Evolutionary conservation across 2,113 vertebrate genomes (phyloP).

Genomic region (Leptodactylus fuscus): DNA sequence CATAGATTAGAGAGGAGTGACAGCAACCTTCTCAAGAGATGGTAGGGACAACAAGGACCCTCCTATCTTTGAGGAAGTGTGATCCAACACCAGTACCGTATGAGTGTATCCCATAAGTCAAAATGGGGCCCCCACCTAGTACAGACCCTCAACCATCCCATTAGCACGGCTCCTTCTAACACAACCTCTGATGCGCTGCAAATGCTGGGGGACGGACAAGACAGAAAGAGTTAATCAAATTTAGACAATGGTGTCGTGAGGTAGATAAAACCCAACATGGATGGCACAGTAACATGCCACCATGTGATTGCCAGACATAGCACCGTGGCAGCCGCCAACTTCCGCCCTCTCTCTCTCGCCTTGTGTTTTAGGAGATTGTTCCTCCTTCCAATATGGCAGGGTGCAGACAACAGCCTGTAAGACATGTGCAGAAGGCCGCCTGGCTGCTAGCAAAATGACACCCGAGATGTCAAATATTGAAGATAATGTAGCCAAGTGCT

Average conservation of each 20-base stretch:
- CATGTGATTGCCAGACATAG: neutral
- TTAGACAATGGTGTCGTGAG: neutral
- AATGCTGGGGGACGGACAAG: too few species aligned
- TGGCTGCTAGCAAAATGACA: conserved; percentile 11
- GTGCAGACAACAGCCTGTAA: conserved; percentile 24
- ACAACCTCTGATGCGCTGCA: too few species aligned
- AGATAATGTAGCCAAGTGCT: neutral
- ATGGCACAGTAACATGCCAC: too few species aligned
- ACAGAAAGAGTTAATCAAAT: too few species aligned
- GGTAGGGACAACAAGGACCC: too few species aligned
- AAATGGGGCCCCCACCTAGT: neutral
- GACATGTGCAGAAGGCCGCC: conserved; percentile 24
- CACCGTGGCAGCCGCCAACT: neutral
- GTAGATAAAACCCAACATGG: neutral
- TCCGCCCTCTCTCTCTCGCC: conserved; percentile 9
- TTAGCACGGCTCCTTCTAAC: neutral
- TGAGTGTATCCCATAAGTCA: too few species aligned
- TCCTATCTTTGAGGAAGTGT: too few species aligned
- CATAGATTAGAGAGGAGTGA: too few species aligned
- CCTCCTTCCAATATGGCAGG: neutral
- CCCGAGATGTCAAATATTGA: conserved; percentile 19
- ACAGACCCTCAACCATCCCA: neutral
- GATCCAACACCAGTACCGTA: too few species aligned
- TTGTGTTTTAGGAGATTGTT: neutral
- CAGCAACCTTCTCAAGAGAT: too few species aligned